Conservation (phyloP, 2,113 vertebrate species). For the Psilopsiagon aymara region DNA sequence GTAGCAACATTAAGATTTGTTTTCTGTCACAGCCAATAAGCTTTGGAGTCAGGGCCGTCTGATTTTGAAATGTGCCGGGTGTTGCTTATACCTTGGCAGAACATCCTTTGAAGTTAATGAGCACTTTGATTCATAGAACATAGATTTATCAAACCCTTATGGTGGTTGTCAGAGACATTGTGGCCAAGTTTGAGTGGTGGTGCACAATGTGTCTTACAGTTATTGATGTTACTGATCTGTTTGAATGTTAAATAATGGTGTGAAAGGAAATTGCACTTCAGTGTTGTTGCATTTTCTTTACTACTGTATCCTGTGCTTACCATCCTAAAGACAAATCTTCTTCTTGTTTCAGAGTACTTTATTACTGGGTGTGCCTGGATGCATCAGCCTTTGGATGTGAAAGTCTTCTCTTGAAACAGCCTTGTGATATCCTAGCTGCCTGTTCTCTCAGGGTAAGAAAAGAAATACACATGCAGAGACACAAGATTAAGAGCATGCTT, state of each 20-base stretch:
- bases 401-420: background rate
- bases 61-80: background rate
- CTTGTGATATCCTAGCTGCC: background rate
- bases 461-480: background rate
- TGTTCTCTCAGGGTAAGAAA: constrained; percentile 20
- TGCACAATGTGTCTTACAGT: background rate
- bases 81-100: background rate
- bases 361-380: background rate
- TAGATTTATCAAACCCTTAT: background rate
- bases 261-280: background rate
- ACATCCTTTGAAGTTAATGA: background rate
- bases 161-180: background rate
- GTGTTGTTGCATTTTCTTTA: background rate
- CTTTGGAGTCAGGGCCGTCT: background rate
- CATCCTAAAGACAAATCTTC: background rate
- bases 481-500: background rate
- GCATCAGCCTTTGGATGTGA: constrained; percentile 1
- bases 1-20: background rate
- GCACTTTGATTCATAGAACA: background rate
- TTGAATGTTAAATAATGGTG: background rate
- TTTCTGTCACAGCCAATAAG: background rate
- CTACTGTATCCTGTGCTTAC: background rate
- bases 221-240: background rate
- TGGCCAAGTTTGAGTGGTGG: background rate
- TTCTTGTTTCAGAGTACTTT: constrained; percentile 26